Base-by-base conservation (phyloP, 2,113 vertebrate genomes). In the Oryzias javanicus region DNA sequence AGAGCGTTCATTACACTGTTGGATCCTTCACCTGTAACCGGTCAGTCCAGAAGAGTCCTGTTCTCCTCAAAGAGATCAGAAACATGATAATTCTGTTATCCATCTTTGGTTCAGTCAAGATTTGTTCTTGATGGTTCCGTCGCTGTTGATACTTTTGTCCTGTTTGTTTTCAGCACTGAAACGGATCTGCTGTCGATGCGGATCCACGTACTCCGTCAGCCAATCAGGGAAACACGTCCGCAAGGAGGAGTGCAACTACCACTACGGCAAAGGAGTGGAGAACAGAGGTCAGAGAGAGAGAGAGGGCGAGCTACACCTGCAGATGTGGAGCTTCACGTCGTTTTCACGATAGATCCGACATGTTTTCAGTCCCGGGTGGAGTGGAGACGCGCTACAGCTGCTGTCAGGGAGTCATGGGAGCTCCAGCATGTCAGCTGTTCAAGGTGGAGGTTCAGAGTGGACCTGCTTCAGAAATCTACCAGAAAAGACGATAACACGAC, bases 231-330 rank as follows among this genome's bases (percentile, higher is more conserved):
- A 88, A 55, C 87, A 93, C 68, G 72, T 41, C 19, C 79, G 89
- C 25, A 87, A 86, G 59, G 92, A 95, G 65, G 94, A 94, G 64
- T 94, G 93, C 59, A 91, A 58, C 58, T 94, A 93, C 56, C 94
- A 94, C 64, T 91, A 89, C 56, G 93, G 92, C 4, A 88, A 25
- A 86, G 84, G 90, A 41, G 58, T 92, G 20, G 75, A 82, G 46
- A 90, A 86, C 3, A 91, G 64, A 92, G 92, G 93, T 89, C 52
- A 62, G 85, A 54, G 13, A 4, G 44, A n/a, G n/a, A n/a, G n/a
- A n/a, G n/a, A n/a, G n/a, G n/a, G n/a, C n/a, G n/a, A 22, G 22
- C 22, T 45, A 1, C 44, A n/a, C 5, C 42, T 16, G 42, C 42
- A 42, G 15, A 42, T 4, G 14, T 12, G 48, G 4, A 14, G 10